These are phyloP conservation scores for Polypedilum pembai DNA, from an alignment of 1,140 invertebrate species.

Conservation along the genomic window DNA sequence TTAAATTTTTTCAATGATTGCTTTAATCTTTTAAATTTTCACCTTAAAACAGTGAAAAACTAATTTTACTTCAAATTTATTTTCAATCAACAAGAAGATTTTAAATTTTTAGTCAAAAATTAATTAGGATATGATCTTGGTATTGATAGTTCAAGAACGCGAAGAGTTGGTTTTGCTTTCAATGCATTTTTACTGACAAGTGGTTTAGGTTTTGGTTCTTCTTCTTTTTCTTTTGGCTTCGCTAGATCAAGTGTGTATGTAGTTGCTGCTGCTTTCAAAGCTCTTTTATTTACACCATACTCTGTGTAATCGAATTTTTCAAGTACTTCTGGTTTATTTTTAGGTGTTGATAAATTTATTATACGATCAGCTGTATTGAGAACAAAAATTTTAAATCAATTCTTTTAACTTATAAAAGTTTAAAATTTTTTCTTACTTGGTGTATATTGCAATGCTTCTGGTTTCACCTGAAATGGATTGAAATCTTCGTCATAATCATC, in stretches of 20 bases:
- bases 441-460: not conserved
- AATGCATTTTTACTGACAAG: slow-evolving; percentile 36
- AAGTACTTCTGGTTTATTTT: not conserved
- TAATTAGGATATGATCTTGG: slow-evolving; percentile 34
- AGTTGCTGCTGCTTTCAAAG: not conserved
- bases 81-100: too few species aligned
- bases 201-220: not conserved
- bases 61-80: too few species aligned
- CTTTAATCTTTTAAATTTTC: too few species aligned
- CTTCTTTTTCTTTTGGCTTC: not conserved
- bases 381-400: not conserved
- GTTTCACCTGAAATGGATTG: not conserved
- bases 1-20: too few species aligned
- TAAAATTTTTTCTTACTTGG: not conserved
- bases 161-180: slow-evolving; percentile 45
- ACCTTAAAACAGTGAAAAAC: too few species aligned
- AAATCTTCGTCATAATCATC: not conserved
- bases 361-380: not conserved
- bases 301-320: not conserved
- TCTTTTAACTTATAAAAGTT: not conserved
- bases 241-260: not conserved
- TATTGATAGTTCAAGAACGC: slow-evolving; percentile 45
- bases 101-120: too few species aligned
- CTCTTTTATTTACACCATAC: not conserved
- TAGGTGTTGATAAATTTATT: not conserved